Evolutionary conservation across 2,797 vertebrate species (phyloP), one percentile per base, ranked within the genome.

Genomic region (Ataeniobius toweri): DNA sequence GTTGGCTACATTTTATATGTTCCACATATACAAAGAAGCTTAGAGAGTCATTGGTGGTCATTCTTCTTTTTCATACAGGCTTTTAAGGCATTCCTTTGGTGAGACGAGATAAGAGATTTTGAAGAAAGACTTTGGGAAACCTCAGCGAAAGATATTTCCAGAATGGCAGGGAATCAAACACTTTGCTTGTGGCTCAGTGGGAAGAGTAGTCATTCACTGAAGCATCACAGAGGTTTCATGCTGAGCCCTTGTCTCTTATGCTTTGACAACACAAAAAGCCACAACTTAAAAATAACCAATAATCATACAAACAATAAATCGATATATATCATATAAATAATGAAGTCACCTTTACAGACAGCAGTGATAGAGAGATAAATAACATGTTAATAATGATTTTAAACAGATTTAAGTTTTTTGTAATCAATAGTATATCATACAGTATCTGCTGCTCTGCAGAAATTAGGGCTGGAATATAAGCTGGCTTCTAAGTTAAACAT

Each of bases 401-500:
- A 10, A 31, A 65, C 18, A 2, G 0, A 59, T 41, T 39, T 28
- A 14, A 68, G 39, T 41, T 67, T 63, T 5, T 44, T 1, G 73
- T 75, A 77, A 73, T 53, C 72, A 77, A 56, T 72, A 68, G 67
- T 70, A 75, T 74, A 69, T 72, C 9, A 44, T 44, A 44, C 44
- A 73, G 26, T 76, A 50, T 77, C 41, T 75, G 12, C 26, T 79
- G 44, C 18, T 20, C 73, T 53, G 71, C 74, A 80, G 84, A 86
- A 75, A 85, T 90, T 82, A 79, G 28, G 74, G 77, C 75, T 75
- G 75, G 56, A 53, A 74, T 86, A 73, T 80, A 85, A 88, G 77
- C 82, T 85, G 83, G 59, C 16, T 84, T 89, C 81, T 79, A 86
- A 89, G 90, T 88, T 85, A 85, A 86, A 79, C 87, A 79, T 79